These are phyloP conservation scores for chimpanzee (Pan troglodytes) DNA, from an alignment of 2,113 vertebrate genomes.

Conservation along the genomic window NHGRI_mPanTro3-v2.1_pri NC_072408.2:86867501-86868000, in stretches of 20 bases:
- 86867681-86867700: conserved; percentile 17
- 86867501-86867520: neutral
- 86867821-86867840: neutral
- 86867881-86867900: conserved; percentile 3
- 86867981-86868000: neutral
- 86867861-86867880: conserved; percentile 20
- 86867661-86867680: neutral
- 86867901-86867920: neutral
- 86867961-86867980: neutral
- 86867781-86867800: neutral
- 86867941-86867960: neutral
- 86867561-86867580: neutral
- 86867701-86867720: conserved; percentile 5
- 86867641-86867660: conserved; percentile 1
- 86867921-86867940: conserved; percentile 27
- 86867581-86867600: neutral
- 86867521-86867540: neutral
- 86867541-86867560: neutral
- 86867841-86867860: conserved; percentile 23
- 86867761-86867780: neutral
- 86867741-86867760: neutral
- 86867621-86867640: neutral
- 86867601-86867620: neutral
- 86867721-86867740: conserved; percentile 3
- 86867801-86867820: conserved; percentile 46